Conservation (phyloP, 2,113 vertebrate species). For the Ptyas mucosa region DNA sequence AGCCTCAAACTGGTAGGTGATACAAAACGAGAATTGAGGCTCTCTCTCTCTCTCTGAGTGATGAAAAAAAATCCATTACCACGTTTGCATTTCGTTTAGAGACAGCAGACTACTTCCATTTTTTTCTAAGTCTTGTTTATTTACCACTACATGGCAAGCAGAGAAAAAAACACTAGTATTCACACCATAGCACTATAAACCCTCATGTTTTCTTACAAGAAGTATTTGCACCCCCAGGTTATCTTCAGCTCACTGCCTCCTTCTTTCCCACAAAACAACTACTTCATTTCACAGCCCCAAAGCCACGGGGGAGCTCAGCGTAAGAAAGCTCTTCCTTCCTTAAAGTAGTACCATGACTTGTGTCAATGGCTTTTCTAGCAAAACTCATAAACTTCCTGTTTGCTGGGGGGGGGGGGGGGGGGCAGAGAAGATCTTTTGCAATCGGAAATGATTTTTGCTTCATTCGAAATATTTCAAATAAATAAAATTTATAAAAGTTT, state of each 20-base stretch:
- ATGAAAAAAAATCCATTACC: not conserved
- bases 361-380: not conserved
- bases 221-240: not conserved
- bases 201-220: not conserved
- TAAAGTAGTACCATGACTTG: not conserved
- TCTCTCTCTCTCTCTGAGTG: not conserved
- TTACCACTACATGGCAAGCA: not conserved
- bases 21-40: not conserved
- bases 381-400: slow-evolving; percentile 40
- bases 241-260: not conserved
- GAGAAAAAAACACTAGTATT: not conserved
- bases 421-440: fast-evolving
- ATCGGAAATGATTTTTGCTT: not conserved
- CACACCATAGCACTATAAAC: not conserved
- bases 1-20: not conserved
- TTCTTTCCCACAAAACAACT: not conserved
- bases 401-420: fast-evolving
- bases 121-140: not conserved
- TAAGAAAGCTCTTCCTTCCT: not conserved
- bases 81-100: not conserved
- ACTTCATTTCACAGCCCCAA: not conserved
- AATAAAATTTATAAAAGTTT: not conserved
- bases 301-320: not conserved
- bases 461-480: slow-evolving; percentile 15
- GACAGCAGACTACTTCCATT: not conserved